These are phyloP conservation scores for Belonocnema kinseyi DNA, from an alignment of 1,140 invertebrate species.

Conservation along the genomic window DNA sequence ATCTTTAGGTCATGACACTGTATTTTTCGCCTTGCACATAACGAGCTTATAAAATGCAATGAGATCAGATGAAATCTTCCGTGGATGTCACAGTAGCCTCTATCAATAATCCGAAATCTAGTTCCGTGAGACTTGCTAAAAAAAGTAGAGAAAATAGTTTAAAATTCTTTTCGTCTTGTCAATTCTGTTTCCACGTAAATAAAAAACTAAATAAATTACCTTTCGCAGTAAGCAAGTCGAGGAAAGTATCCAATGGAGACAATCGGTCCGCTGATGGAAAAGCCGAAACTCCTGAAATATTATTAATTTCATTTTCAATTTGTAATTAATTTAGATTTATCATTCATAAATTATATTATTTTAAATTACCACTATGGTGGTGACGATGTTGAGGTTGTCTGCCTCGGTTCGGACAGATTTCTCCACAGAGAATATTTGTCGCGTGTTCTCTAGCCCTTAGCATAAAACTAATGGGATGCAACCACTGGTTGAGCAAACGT, in stretches of 20 bases:
- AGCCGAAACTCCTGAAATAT: slow-evolving; percentile 79
- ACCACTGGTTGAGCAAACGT: slow-evolving; percentile 85
- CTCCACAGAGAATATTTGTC: slow-evolving; percentile 84
- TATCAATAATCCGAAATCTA: slow-evolving; percentile 88
- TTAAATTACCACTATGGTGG: slow-evolving; percentile 66
- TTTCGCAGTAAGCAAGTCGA: slow-evolving; percentile 90
- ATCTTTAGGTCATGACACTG: background rate
- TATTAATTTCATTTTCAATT: slow-evolving; percentile 29
- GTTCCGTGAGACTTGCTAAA: slow-evolving; percentile 84
- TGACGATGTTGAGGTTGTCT: slow-evolving; percentile 67
- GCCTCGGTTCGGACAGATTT: slow-evolving; percentile 70
- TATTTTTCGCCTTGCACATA: background rate
- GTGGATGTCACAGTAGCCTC: slow-evolving; percentile 84
- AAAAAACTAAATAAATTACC: slow-evolving; percentile 60
- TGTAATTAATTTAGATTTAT: background rate
- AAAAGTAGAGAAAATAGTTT: slow-evolving; percentile 33
- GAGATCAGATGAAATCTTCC: slow-evolving; percentile 74
- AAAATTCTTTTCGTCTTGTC: slow-evolving; percentile 31
- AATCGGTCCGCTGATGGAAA: slow-evolving; percentile 84
- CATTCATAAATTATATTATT: background rate
- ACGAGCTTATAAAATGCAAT: background rate
- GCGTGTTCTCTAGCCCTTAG: slow-evolving; percentile 87
- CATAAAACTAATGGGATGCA: slow-evolving; percentile 85
- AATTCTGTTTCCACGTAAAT: background rate
- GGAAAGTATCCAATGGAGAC: slow-evolving; percentile 88